phyloP scores from a whole-genome alignment of 2,113 vertebrate genomes.

The Neomonachus schauinslandi region DNA sequence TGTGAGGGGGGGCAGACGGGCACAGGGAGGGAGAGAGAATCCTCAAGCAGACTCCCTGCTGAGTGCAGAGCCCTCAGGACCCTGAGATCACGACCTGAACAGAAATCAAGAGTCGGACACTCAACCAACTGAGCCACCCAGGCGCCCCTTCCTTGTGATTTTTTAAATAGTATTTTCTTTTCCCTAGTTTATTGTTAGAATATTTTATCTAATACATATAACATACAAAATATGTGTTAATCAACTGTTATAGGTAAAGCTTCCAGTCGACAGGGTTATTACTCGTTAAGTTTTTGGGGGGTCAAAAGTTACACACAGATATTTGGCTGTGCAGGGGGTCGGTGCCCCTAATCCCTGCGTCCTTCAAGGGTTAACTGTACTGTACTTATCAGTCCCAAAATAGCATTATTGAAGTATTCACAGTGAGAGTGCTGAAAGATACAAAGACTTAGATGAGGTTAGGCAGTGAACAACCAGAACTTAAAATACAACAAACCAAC shows the following conservation, averaged over 20 bases:
- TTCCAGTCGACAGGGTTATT: background rate
- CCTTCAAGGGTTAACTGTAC: background rate
- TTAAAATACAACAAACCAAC: background rate
- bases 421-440: background rate
- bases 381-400: background rate
- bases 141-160: background rate
- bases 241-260: background rate
- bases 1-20: background rate
- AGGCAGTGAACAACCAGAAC: background rate
- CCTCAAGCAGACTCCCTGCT: background rate
- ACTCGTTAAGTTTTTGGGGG: background rate
- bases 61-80: background rate
- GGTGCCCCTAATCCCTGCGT: background rate
- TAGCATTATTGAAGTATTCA: background rate
- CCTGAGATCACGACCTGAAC: background rate
- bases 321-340: background rate
- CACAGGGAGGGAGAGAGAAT: background rate
- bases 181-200: background rate
- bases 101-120: background rate
- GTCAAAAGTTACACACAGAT: background rate
- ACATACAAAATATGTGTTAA: background rate
- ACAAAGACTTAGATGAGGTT: background rate
- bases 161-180: background rate
- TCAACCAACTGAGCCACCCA: background rate
- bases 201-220: background rate